Evolutionary conservation across 2,797 vertebrate species (phyloP), one percentile per base, ranked within the genome.

Genomic region (Buphagus erythrorhynchus): DNA sequence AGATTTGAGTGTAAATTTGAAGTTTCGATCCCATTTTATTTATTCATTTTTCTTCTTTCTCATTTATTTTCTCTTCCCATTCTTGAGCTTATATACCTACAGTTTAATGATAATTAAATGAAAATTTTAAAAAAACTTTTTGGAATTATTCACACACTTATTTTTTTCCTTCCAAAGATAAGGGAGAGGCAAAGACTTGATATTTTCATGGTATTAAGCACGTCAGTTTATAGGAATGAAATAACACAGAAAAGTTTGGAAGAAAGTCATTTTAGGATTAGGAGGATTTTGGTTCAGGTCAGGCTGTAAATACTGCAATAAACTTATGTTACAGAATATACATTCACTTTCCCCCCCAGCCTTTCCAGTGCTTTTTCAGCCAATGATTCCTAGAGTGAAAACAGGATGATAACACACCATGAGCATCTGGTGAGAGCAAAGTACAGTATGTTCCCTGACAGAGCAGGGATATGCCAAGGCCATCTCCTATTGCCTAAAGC

Each of bases 401-500:
- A 67, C 7, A 63, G 90, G 75, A 46, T 43, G 54, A 69, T 76
- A 96, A 87, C 13, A 0, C 67, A 72, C 80, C 51, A 42, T 3
- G 85, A 95, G 94, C 96, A 96, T 95, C 94, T 96, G 95, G 91
- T 87, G 77, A 87, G 85, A 95, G 40, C 1, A 3, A 71, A 66
- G 74, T 90, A 86, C 88, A 91, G 86, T 36, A 49, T 91, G 88
- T 73, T 83, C 71, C 81, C 77, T 92, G 92, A 93, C 55, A 65
- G 93, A 82, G 78, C 52, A 17, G 65, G 75, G 94, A 95, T 94
- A 48, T 94, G 81, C 82, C 91, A 79, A 83, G 90, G 75, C 80
- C 65, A 95, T 93, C 89, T 97, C 90, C 97, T 88, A 20, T 91
- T 71, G 94, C 94, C 96, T 85, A 86, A 97, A 97, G 98, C 98